These are phyloP conservation scores for Tethea ocularis DNA, from an alignment of 2,888 invertebrate genomes.

Conservation along the genomic window DNA sequence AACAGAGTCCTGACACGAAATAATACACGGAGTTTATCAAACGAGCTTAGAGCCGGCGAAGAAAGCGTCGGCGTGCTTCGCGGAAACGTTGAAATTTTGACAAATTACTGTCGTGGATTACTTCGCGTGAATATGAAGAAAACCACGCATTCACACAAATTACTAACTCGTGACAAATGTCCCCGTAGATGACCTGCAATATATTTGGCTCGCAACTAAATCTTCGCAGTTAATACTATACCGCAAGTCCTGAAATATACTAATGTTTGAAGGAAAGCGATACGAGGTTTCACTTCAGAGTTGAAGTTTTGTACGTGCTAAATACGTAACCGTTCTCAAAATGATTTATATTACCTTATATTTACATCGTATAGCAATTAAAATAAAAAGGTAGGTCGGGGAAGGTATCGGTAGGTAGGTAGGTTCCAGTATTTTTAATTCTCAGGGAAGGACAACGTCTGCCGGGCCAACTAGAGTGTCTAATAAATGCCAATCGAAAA, in stretches of 20 bases:
- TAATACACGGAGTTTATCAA: constrained; percentile 59
- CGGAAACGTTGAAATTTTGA: constrained; percentile 68
- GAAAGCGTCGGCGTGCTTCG: constrained; percentile 26
- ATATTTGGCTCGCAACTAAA: constrained; percentile 49
- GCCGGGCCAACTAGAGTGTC: no score
- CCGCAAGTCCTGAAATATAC: constrained; percentile 39
- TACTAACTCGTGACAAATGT: constrained; percentile 66
- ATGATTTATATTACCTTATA: no score
- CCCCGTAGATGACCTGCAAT: constrained; percentile 60
- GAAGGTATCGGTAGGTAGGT: no score
- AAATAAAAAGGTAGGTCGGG: background rate
- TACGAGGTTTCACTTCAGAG: constrained; percentile 11
- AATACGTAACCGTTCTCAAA: no score
- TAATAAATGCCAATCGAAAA: no score
- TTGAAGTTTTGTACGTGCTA: background rate
- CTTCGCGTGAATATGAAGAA: constrained; percentile 67
- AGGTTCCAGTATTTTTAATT: no score
- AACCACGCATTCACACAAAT: constrained; percentile 68
- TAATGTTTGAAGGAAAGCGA: constrained; percentile 22
- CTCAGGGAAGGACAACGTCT: no score
- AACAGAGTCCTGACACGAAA: constrained; percentile 46
- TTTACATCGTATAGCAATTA: background rate
- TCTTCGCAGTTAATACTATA: constrained; percentile 47
- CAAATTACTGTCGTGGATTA: constrained; percentile 69
- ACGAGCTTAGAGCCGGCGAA: constrained; percentile 45